phyloP scores from a whole-genome alignment of 2,113 vertebrate species.

The Cromileptes altivelis region DNA sequence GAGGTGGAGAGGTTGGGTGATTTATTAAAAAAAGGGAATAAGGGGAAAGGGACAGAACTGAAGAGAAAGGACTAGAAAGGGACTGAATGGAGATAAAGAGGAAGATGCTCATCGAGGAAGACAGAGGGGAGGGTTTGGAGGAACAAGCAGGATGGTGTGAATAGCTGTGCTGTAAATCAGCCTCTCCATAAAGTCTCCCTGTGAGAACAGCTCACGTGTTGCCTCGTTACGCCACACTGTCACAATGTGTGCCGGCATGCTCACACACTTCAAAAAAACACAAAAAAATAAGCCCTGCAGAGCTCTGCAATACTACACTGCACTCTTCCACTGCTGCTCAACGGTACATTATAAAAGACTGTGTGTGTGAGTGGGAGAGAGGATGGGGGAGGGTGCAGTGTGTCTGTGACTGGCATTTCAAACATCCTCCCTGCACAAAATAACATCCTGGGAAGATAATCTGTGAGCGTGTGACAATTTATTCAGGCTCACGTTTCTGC shows the following conservation, averaged over 20 bases:
- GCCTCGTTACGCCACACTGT: conserved; percentile 66
- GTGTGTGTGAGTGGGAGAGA: conserved; percentile 59
- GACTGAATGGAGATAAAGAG: conserved; percentile 57
- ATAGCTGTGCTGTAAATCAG: conserved; percentile 75
- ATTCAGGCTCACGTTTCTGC: conserved; percentile 84
- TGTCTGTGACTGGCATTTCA: conserved; percentile 84
- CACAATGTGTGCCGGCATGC: conserved; percentile 57
- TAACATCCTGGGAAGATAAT: conserved; percentile 85
- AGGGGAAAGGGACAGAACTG: conserved; percentile 22
- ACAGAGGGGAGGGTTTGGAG: conserved; percentile 53
- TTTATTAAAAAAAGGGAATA: conserved; percentile 21
- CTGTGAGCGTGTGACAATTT: conserved; percentile 83
- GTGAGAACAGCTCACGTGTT: conserved; percentile 69
- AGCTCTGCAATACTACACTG: conserved; percentile 71
- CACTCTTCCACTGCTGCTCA: conserved; percentile 67
- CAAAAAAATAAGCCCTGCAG: conserved; percentile 50
- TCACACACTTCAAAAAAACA: conserved; percentile 56
- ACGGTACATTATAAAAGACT: conserved; percentile 69
- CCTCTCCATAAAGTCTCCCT: conserved; percentile 65
- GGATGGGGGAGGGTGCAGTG: conserved; percentile 66
- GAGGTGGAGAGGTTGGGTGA: conserved; percentile 25
- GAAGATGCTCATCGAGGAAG: conserved; percentile 64
- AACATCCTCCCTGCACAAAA: conserved; percentile 83
- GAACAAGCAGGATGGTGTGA: conserved; percentile 64
- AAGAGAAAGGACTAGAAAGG: conserved; percentile 32